A percentile compares a stretch with the other conserved stretches of the same genome.
Evolutionary conservation across 2,113 vertebrate species (phyloP).

Genomic region (Macaca nemestrina): DNA sequence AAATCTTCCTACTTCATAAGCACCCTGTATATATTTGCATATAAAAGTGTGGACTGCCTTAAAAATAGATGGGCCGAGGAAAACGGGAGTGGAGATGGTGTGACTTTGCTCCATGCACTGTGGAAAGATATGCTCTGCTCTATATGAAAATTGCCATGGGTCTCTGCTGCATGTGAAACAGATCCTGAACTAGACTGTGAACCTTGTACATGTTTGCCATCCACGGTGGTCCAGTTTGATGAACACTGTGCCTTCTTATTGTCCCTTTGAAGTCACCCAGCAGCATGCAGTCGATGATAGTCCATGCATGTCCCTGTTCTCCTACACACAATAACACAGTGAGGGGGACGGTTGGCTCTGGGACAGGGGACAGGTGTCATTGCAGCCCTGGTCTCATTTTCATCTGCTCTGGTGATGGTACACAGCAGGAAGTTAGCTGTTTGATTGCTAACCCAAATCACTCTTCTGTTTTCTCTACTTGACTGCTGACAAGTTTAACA

Average conservation of each 20-base stretch:
- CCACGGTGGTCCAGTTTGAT: background rate
- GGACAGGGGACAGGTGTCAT: slow-evolving; percentile 73
- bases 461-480: slow-evolving; percentile 93
- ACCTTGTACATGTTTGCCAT: slow-evolving; percentile 45
- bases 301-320: slow-evolving; percentile 72
- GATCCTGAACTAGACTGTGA: background rate
- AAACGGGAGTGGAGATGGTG: background rate
- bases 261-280: slow-evolving; percentile 62
- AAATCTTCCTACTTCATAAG: background rate
- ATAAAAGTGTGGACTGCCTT: background rate
- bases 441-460: slow-evolving; percentile 91
- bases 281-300: slow-evolving; percentile 59
- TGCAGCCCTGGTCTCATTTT: slow-evolving; percentile 80
- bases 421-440: slow-evolving; percentile 83
- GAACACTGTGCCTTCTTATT: slow-evolving; percentile 6
- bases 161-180: slow-evolving; percentile 72
- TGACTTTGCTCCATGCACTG: background rate
- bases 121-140: background rate
- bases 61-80: background rate
- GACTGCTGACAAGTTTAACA: slow-evolving; percentile 96
- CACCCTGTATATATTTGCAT: slow-evolving; percentile 66
- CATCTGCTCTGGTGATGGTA: slow-evolving; percentile 86
- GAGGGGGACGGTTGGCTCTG: slow-evolving; percentile 40
- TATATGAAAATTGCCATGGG: slow-evolving; percentile 39
- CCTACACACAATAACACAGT: slow-evolving; percentile 70